Base-by-base conservation (phyloP, 2,797 vertebrate species). In the Sciurus carolinensis region DNA sequence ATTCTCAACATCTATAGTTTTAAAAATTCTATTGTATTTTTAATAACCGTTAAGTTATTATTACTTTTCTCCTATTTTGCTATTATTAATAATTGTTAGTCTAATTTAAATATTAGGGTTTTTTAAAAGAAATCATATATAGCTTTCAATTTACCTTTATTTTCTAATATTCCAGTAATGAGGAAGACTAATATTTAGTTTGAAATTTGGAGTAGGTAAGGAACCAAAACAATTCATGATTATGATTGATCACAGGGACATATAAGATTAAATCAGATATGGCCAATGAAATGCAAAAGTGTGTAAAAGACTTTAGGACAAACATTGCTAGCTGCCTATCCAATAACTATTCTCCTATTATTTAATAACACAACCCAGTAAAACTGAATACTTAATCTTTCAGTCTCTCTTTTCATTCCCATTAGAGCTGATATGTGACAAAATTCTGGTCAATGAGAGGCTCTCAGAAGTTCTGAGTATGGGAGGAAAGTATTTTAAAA, bases 241-340 rank as follows among this genome's bases (percentile, higher is more conserved):
- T 67, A 76, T 33, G 50, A 47, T 59, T 54, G 42, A 77, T 92
- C 94, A 3, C 71, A 95, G 39, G 64, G 4, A 79, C 86, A 96
- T 82, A 28, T 52, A 94, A 47, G 22, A 92, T 90, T 75, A 96
- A 94, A 85, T 81, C 14, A 76, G 39, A 62, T 11, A 39, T 24
- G 66, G 12, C 17, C 1, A 77, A 17, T 87, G 47, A 75, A 96
- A 95, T 90, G 15, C 15, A 83, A 72, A 92, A 50, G 86, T 52
- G 24, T 71, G 77, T 62, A 54, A 62, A 75, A 59, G 36, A 80
- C 1, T 14, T 15, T 54, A 72, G 30, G n/a, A 47, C 33, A 89
- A 57, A 79, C 8, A 30, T 71, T 76, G 10, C 3, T 92, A n/a
- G 26, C 71, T 92, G 44, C 22, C 22, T 88, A 11, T 79, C 24